Evolutionary conservation across 2,888 invertebrate genomes (phyloP).

Genomic region (Lasioglossum zephyrum): DNA sequence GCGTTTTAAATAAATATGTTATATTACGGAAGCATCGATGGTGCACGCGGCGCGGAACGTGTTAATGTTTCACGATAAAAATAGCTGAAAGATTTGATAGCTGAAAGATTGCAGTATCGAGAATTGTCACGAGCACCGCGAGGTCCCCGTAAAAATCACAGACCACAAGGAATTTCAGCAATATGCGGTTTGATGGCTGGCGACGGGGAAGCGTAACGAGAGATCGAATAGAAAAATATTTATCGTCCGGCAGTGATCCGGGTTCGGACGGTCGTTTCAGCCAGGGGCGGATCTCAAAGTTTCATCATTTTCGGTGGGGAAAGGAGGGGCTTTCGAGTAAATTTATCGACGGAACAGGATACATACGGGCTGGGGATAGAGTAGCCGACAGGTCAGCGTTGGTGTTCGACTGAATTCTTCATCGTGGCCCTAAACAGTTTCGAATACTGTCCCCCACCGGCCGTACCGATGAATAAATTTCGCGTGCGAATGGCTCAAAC

Average conservation of each 20-base stretch:
- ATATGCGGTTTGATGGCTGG: too few species aligned
- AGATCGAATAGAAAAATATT: constrained; percentile 28
- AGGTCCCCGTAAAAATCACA: neutral
- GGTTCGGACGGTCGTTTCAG: neutral
- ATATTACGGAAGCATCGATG: too few species aligned
- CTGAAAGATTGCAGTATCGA: neutral
- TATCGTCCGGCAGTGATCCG: constrained; percentile 21
- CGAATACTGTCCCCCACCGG: constrained; percentile 35
- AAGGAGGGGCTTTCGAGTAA: constrained; percentile 27
- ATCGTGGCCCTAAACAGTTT: constrained; percentile 64
- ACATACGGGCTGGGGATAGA: constrained; percentile 49
- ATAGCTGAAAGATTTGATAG: neutral
- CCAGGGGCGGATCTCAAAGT: constrained; percentile 37
- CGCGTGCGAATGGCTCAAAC: constrained; percentile 74
- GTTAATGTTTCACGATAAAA: too few species aligned
- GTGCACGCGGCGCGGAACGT: too few species aligned
- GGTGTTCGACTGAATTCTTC: constrained; percentile 63
- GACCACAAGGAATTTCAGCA: neutral
- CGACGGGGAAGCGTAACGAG: neutral
- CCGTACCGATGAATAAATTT: constrained; percentile 77
- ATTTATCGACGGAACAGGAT: constrained; percentile 64
- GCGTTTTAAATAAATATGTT: too few species aligned
- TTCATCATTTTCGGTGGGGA: constrained; percentile 48
- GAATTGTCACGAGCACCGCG: neutral
- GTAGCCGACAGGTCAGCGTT: constrained; percentile 52